Base-by-base conservation (phyloP, 1,140 invertebrate species). In the Chymomyza costata region DNA sequence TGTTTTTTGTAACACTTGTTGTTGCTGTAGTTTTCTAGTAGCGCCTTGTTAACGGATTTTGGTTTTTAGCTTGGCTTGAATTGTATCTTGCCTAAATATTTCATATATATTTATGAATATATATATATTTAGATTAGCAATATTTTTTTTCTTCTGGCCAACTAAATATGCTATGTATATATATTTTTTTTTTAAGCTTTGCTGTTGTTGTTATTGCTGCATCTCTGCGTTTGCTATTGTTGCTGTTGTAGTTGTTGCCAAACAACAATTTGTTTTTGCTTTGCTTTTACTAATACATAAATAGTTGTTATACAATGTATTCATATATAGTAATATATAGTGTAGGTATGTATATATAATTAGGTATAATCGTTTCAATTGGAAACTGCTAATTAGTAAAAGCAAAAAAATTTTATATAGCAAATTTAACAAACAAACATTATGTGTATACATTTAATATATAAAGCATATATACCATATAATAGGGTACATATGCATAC, bases 311-410 rank as follows among this genome's bases (percentile, higher is more conserved):
- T 21, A 40, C 45, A n/a, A 63, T 43, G 14, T 31, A 25, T 28
- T 35, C 54, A 45, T 49, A 59, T 52, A 43, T 50, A 35, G 1
- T 43, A 18, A 37, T 39, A 57, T 44, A 16, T 15, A 35, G 25
- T 43, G 35, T 62, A 13, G 65, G 39, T 39, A 54, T 41, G 56
- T 48, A 57, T 51, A 52, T 59, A 44, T 64, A 51, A 37, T 51
- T 60, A 56, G 35, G 73, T 76, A 76, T 71, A 76, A 80, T 76
- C 80, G 71, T 80, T 76, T 76, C 80, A 78, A 78, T 67, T 78
- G 60, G 57, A 81, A 81, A 74, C 74, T 80, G 74, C 74, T 80
- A 80, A 80, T 73, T 68, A 58, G 53, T 62, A 59, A 69, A 81
- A 80, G 76, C 74, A 80, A 81, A 66, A n/a, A n/a, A n/a, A n/a